These are phyloP conservation scores for Rhynchonycteris naso DNA, from an alignment of 2,797 vertebrate genomes.

Conservation along the genomic window DNA sequence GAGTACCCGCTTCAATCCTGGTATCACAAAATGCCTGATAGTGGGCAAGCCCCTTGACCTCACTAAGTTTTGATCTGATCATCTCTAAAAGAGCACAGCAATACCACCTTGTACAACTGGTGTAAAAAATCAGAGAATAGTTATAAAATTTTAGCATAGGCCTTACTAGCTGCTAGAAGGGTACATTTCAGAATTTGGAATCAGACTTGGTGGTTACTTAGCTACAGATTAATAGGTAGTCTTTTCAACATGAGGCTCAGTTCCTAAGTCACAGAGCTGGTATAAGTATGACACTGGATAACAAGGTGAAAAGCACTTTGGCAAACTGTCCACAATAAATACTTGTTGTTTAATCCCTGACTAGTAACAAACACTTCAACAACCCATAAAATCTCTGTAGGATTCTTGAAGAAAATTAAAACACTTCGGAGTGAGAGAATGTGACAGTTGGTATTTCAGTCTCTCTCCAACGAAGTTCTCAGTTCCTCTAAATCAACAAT, in stretches of 20 bases:
- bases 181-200: background rate
- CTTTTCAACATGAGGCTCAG: background rate
- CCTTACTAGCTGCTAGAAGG: background rate
- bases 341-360: slow-evolving; percentile 55
- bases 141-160: background rate
- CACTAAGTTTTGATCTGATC: background rate
- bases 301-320: slow-evolving; percentile 23
- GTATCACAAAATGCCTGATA: too few relatives aligned
- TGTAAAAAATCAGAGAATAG: background rate
- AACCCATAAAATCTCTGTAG: slow-evolving; percentile 46
- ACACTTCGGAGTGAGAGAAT: slow-evolving; percentile 35
- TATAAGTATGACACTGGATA: background rate
- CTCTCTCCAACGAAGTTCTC: slow-evolving; percentile 56
- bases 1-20: background rate
- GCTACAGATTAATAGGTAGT: background rate
- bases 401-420: slow-evolving; percentile 70
- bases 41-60: background rate
- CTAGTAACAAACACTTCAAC: slow-evolving; percentile 21
- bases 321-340: slow-evolving; percentile 42
- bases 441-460: slow-evolving; percentile 65
- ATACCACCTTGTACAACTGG: background rate
- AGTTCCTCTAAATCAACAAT: slow-evolving; percentile 46
- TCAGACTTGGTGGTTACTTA: background rate
- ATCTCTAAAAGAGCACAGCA: background rate
- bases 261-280: background rate